Evolutionary conservation across 1,140 invertebrate species (phyloP).

Genomic region (Calephelis virginiensis): DNA sequence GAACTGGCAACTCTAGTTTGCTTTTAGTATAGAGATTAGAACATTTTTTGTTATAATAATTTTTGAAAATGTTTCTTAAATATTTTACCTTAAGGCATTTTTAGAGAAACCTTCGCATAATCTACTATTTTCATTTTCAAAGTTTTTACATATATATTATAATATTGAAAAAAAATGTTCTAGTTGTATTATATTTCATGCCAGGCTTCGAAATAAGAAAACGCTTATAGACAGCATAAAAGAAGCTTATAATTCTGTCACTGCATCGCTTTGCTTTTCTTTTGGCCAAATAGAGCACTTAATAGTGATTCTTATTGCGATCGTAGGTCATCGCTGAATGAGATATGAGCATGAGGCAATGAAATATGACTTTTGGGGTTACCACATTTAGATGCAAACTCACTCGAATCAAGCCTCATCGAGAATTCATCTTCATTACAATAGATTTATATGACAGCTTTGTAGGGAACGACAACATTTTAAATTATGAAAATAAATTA

Average conservation of each 20-base stretch:
- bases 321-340: slow-evolving; percentile 14
- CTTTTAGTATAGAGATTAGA: slow-evolving; percentile 49
- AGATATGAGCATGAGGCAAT: slow-evolving; percentile 16
- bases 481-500: background rate
- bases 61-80: background rate
- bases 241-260: slow-evolving; percentile 27
- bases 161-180: slow-evolving; percentile 5
- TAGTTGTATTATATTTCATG: slow-evolving; percentile 8
- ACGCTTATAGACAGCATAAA: slow-evolving; percentile 16
- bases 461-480: background rate
- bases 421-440: background rate
- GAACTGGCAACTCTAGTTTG: slow-evolving; percentile 41
- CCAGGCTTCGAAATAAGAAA: slow-evolving; percentile 12
- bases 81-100: background rate
- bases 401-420: slow-evolving; percentile 9
- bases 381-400: slow-evolving; percentile 7
- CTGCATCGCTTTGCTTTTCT: slow-evolving; percentile 44
- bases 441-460: slow-evolving; percentile 1
- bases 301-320: slow-evolving; percentile 3
- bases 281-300: slow-evolving; percentile 20
- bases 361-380: slow-evolving; percentile 1
- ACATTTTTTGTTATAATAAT: slow-evolving; percentile 35
- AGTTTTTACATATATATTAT: no score
- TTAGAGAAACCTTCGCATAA: background rate
- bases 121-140: background rate